phyloP scores from a whole-genome alignment of 2,888 invertebrate species.

The Thalpophila matura region DNA sequence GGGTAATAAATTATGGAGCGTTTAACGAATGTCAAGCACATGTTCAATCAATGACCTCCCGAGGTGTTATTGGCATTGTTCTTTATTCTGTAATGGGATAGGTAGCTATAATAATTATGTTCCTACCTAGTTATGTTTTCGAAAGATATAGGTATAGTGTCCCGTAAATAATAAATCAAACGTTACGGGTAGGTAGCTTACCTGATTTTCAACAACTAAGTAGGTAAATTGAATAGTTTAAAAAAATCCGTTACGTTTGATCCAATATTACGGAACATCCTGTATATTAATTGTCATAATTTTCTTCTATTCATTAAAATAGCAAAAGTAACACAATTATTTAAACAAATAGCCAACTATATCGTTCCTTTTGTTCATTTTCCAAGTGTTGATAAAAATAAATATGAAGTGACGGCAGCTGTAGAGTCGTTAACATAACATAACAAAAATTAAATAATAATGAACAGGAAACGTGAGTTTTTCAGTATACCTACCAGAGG shows the following conservation, averaged over 20 bases:
- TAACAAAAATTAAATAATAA: slow-evolving; percentile 40
- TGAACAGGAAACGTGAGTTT: slow-evolving; percentile 34
- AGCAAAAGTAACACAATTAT: not conserved
- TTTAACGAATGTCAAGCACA: slow-evolving; percentile 22
- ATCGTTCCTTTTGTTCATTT: not conserved
- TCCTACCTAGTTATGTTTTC: too few relatives aligned
- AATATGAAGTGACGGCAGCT: not conserved
- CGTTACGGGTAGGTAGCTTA: too few relatives aligned
- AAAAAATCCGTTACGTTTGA: too few relatives aligned
- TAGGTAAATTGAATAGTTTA: too few relatives aligned
- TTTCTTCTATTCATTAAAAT: not conserved
- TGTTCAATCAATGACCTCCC: slow-evolving; percentile 2
- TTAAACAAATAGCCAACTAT: not conserved
- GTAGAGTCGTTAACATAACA: slow-evolving; percentile 28
- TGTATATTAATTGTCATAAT: too few relatives aligned
- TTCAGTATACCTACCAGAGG: slow-evolving; percentile 39
- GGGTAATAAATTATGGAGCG: not conserved
- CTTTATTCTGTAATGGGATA: not conserved
- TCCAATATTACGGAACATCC: too few relatives aligned
- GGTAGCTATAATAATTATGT: too few relatives aligned
- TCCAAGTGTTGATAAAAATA: slow-evolving; percentile 3
- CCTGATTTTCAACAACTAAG: too few relatives aligned
- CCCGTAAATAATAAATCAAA: too few relatives aligned
- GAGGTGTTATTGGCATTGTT: not conserved
- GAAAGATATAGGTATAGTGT: too few relatives aligned